Evolutionary conservation across 2,113 vertebrate species (phyloP).

Genomic region (Vulpes vulpes): DNA sequence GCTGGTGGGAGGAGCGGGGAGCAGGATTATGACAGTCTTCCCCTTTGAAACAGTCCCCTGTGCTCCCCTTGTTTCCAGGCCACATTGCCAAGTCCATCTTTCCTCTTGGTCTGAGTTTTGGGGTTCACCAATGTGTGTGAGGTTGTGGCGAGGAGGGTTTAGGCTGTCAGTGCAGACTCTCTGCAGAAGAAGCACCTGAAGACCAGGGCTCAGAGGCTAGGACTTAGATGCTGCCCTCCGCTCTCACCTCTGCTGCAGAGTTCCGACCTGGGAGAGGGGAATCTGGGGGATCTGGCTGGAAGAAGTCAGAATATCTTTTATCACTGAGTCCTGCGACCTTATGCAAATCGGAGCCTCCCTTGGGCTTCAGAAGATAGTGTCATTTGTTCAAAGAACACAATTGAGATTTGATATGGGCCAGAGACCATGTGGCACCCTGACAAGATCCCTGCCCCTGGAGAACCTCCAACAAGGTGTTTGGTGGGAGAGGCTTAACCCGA

Average conservation of each 20-base stretch:
- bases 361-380: background rate
- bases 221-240: background rate
- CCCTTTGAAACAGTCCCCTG: background rate
- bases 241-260: background rate
- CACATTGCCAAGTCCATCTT: background rate
- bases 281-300: background rate
- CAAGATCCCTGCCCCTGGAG: background rate
- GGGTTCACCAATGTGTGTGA: background rate
- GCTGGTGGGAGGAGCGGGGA: background rate
- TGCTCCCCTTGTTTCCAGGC: background rate
- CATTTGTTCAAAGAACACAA: background rate
- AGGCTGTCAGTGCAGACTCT: background rate
- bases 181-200: background rate
- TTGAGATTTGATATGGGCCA: background rate
- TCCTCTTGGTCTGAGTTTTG: background rate
- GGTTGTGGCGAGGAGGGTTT: background rate
- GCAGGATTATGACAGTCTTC: background rate
- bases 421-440: background rate
- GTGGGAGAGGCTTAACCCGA: background rate
- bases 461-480: background rate
- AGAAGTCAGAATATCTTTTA: rapidly evolving
- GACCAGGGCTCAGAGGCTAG: background rate
- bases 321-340: background rate
- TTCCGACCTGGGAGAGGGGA: no score
- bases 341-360: background rate